Conservation (phyloP, 2,888 invertebrate genomes). For the Morpho achilles region DNA sequence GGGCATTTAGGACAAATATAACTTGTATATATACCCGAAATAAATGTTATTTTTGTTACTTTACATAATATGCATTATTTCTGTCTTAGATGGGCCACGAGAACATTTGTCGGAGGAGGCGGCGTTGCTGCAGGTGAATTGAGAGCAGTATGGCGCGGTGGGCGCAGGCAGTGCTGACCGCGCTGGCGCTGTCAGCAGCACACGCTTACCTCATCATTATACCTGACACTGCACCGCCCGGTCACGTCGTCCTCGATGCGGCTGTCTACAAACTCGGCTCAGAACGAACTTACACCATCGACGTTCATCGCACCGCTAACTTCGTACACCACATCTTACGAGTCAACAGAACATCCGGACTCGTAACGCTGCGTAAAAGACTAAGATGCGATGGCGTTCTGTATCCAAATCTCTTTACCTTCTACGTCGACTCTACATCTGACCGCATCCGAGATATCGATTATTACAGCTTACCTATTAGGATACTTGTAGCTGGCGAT, state of each 20-base stretch:
- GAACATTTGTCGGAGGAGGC: slow-evolving; percentile 52
- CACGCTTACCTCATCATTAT: slow-evolving; percentile 79
- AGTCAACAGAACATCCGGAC: slow-evolving; percentile 86
- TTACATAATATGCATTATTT: too few relatives aligned
- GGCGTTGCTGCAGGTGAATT: slow-evolving; percentile 68
- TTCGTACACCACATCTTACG: slow-evolving; percentile 88
- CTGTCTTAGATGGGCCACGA: slow-evolving; percentile 50
- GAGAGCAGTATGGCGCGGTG: slow-evolving; percentile 46
- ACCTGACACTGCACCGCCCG: slow-evolving; percentile 80
- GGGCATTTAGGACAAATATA: too few relatives aligned
- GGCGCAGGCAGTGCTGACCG: slow-evolving; percentile 48
- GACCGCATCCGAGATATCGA: slow-evolving; percentile 88
- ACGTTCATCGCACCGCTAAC: slow-evolving; percentile 88
- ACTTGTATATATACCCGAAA: too few relatives aligned
- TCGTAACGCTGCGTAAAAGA: slow-evolving; percentile 84
- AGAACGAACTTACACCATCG: slow-evolving; percentile 87
- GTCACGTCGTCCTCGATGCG: slow-evolving; percentile 86
- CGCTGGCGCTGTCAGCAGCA: slow-evolving; percentile 48
- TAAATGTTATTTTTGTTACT: too few relatives aligned
- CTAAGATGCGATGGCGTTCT: slow-evolving; percentile 89
- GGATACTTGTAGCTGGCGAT: slow-evolving; percentile 86
- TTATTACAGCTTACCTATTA: slow-evolving; percentile 88
- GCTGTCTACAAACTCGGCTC: slow-evolving; percentile 90
- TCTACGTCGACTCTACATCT: slow-evolving; percentile 92
- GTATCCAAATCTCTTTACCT: slow-evolving; percentile 91